Evolutionary conservation across 2,888 invertebrate genomes (phyloP).

Genomic region (Drosophila tripunctata): DNA sequence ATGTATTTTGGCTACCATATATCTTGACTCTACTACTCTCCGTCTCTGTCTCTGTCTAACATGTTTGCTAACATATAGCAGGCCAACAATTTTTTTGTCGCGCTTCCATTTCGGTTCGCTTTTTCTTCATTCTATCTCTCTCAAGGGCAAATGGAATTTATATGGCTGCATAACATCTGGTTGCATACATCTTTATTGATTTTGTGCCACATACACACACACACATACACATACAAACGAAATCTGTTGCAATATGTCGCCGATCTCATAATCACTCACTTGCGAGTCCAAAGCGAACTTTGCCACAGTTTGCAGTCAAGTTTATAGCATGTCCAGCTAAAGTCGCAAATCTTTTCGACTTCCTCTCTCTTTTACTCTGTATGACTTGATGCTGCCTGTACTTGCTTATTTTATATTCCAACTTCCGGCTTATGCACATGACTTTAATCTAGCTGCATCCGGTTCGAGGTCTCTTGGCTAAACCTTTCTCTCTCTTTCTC

Average conservation of each 20-base stretch:
- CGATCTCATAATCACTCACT: slow-evolving; percentile 48
- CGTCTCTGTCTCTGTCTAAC: slow-evolving; percentile 1
- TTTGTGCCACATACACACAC: slow-evolving; percentile 12
- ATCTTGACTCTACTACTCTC: not conserved
- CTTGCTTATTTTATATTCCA: slow-evolving; percentile 75
- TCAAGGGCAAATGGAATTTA: slow-evolving; percentile 71
- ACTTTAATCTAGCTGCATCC: slow-evolving; percentile 74
- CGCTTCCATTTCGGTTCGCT: slow-evolving; percentile 7
- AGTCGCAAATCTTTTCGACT: slow-evolving; percentile 67
- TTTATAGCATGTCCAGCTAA: slow-evolving; percentile 46
- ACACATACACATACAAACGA: not conserved
- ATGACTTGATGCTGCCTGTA: slow-evolving; percentile 29
- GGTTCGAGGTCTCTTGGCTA: slow-evolving; percentile 36
- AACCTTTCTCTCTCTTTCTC: not conserved
- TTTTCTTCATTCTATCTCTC: slow-evolving; percentile 46
- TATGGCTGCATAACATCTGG: slow-evolving; percentile 45
- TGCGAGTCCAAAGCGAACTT: slow-evolving; percentile 6
- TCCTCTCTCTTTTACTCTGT: slow-evolving; percentile 1
- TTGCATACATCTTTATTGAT: slow-evolving; percentile 51
- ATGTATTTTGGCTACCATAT: slow-evolving; percentile 6
- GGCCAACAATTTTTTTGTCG: slow-evolving; percentile 31
- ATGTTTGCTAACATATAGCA: slow-evolving; percentile 58
- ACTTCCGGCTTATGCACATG: slow-evolving; percentile 79
- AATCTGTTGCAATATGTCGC: slow-evolving; percentile 38
- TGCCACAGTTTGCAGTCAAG: slow-evolving; percentile 35